Percentiles rank a stretch among this genome's conserved stretches.
Evolutionary conservation across 2,797 vertebrate species (phyloP).

Genomic region (Phalloptychus januarius): DNA sequence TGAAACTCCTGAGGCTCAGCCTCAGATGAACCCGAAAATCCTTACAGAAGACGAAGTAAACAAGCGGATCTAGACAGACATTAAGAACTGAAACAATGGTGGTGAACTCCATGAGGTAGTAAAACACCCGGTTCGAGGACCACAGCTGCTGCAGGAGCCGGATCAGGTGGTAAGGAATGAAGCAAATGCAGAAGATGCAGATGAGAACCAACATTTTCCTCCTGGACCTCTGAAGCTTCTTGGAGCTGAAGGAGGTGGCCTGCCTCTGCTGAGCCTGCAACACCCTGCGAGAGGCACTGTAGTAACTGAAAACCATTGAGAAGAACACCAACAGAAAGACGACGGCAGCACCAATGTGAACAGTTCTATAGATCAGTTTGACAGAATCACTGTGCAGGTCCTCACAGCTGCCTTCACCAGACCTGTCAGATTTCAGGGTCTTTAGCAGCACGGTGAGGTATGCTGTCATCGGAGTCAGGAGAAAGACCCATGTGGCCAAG

Average conservation of each 20-base stretch:
- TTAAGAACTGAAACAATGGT: neutral
- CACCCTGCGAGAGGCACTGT: neutral
- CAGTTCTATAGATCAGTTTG: neutral
- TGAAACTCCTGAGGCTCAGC: neutral
- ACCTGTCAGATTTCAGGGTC: neutral
- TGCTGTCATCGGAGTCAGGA: neutral
- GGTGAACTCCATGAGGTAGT: neutral
- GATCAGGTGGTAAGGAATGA: neutral
- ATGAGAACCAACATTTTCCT: slow-evolving; percentile 1
- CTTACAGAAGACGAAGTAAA: neutral
- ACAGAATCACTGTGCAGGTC: neutral
- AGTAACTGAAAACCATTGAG: neutral
- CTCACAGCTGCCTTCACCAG: neutral
- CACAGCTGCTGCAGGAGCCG: neutral
- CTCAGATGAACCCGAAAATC: neutral
- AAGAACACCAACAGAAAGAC: neutral
- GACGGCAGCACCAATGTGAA: neutral
- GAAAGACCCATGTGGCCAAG: neutral
- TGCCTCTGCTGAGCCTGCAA: neutral
- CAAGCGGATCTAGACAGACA: neutral
- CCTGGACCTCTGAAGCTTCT: neutral
- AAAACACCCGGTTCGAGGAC: neutral
- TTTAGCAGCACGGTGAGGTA: neutral
- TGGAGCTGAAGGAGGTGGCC: neutral
- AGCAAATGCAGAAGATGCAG: neutral